Evolutionary conservation across 2,113 vertebrate species (phyloP).

Genomic region (Nicator chloris): DNA sequence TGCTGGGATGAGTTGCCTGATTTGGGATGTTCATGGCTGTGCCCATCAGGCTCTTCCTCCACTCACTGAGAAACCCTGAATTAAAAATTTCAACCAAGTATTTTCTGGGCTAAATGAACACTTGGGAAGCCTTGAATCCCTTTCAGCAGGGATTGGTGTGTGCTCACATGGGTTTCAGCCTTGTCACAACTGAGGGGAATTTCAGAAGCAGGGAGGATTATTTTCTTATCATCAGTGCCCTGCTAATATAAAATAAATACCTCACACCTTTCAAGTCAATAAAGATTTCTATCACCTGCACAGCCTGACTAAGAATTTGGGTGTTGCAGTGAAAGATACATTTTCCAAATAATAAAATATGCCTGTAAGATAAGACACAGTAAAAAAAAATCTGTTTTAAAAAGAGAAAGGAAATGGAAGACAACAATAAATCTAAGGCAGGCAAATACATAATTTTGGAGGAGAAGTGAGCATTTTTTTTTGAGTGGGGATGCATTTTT

Average conservation of each 20-base stretch:
- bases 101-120: background rate
- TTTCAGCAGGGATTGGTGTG: background rate
- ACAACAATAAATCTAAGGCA: background rate
- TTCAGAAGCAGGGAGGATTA: background rate
- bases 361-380: background rate
- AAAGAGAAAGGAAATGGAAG: background rate
- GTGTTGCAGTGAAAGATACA: background rate
- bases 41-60: background rate
- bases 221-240: background rate
- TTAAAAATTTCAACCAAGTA: background rate
- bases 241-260: background rate
- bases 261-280: background rate
- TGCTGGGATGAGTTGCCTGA: fast-evolving
- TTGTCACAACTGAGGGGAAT: background rate
- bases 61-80: background rate
- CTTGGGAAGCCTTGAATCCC: background rate
- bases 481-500: background rate
- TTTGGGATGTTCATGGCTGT: background rate
- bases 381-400: background rate
- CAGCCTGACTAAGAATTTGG: background rate
- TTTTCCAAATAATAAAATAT: background rate
- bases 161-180: fast-evolving
- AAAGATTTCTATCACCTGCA: background rate
- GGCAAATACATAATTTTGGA: background rate
- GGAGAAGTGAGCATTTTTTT: background rate